These are phyloP conservation scores for Myathropa florea DNA, from an alignment of 2,888 invertebrate genomes.

Conservation along the genomic window DNA sequence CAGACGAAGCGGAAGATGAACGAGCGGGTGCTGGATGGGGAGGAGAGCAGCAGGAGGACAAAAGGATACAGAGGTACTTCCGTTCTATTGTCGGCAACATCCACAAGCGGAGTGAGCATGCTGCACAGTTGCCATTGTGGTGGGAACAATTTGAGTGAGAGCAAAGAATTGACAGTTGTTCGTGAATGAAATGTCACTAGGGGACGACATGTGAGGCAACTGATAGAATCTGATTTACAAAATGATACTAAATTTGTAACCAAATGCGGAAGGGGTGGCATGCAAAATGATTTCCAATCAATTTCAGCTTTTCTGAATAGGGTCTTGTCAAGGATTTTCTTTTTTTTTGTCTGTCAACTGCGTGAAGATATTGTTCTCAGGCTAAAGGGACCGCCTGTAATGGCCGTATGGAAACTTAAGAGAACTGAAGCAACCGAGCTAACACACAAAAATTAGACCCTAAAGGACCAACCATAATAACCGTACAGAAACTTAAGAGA, in stretches of 20 bases:
- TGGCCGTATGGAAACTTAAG: no score
- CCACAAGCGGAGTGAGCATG: neutral
- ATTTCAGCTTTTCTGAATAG: neutral
- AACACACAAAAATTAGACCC: no score
- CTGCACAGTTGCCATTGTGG: constrained; percentile 17
- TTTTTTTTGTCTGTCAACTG: no score
- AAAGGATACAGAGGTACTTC: constrained; percentile 20
- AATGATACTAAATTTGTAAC: neutral
- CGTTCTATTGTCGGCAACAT: neutral
- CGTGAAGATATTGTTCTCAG: no score
- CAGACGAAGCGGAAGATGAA: neutral
- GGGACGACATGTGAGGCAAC: neutral
- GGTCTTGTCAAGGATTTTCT: no score
- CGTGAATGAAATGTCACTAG: neutral
- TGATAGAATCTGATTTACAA: neutral
- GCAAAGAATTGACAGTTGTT: neutral
- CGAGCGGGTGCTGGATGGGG: neutral
- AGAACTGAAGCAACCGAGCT: no score
- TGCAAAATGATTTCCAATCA: neutral
- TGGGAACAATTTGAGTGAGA: neutral
- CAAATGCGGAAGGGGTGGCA: neutral
- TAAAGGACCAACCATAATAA: no score
- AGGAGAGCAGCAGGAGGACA: neutral
- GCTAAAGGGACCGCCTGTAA: no score
- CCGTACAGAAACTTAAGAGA: no score